Percentiles rank a stretch among this genome's conserved stretches.
phyloP scores from a whole-genome alignment of 2,888 invertebrate genomes.

The Ommatoiulus sabulosus region DNA sequence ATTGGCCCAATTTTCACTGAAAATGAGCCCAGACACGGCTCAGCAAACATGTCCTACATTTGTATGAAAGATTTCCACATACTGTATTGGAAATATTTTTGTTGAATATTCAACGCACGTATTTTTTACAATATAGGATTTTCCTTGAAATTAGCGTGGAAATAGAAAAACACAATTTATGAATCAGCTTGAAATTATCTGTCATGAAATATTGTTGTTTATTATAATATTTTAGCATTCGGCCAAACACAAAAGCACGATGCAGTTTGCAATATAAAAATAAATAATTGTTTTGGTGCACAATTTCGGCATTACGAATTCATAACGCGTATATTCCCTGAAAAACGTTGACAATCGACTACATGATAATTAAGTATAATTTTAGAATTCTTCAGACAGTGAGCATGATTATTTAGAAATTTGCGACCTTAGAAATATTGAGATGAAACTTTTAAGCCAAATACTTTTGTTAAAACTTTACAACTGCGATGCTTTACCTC shows the following conservation, averaged over 20 bases:
- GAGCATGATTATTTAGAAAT: too few relatives aligned
- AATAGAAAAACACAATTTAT: not conserved
- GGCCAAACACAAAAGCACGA: not conserved
- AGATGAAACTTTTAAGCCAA: too few relatives aligned
- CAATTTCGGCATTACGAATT: not conserved
- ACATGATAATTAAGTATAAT: not conserved
- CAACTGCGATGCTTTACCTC: too few relatives aligned
- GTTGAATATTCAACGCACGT: constrained; percentile 10
- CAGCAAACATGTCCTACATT: not conserved
- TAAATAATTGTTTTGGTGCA: constrained; percentile 9
- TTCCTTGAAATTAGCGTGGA: not conserved
- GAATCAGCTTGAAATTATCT: not conserved
- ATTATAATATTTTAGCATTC: not conserved
- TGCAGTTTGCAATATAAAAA: not conserved
- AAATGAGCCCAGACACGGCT: not conserved
- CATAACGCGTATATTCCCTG: not conserved
- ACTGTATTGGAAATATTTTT: not conserved
- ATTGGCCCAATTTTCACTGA: not conserved
- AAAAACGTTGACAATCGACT: not conserved
- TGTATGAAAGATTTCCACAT: not conserved
- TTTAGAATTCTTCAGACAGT: not conserved
- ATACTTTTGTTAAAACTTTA: too few relatives aligned
- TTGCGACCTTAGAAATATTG: too few relatives aligned
- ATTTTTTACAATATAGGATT: not conserved
- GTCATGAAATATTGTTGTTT: not conserved